A percentile compares a stretch with the other conserved stretches of the same genome.
phyloP scores from a whole-genome alignment of 2,797 vertebrate genomes.

The Sebastes diaconus region DNA sequence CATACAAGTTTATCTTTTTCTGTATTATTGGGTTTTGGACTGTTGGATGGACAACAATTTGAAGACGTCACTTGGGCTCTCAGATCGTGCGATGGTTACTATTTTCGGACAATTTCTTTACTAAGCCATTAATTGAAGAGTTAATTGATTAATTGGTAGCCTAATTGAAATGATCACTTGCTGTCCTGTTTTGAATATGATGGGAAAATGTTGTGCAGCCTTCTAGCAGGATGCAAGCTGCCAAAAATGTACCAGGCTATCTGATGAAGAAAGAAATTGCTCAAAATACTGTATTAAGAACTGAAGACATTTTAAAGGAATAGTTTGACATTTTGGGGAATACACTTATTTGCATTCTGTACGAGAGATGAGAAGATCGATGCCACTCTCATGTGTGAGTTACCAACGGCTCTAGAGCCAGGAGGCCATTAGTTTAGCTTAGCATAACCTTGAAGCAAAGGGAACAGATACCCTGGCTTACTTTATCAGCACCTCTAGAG shows the following conservation, averaged over 20 bases:
- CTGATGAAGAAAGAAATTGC: neutral
- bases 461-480: neutral
- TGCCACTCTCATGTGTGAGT: neutral
- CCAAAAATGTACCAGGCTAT: neutral
- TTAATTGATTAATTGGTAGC: neutral
- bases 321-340: neutral
- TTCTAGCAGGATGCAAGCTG: neutral
- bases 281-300: neutral
- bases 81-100: neutral
- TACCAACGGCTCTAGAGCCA: neutral
- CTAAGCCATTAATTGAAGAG: neutral
- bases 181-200: neutral
- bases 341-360: neutral
- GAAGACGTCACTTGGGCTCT: neutral
- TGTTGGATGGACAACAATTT: neutral
- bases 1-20: neutral
- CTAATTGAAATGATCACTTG: neutral
- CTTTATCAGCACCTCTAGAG: too few species aligned
- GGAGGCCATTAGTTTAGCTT: neutral
- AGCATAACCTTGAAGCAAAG: neutral
- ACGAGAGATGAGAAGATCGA: neutral
- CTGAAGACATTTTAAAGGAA: neutral
- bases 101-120: neutral
- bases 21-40: neutral
- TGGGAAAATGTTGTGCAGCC: neutral